Conservation (phyloP, 2,113 vertebrate species). For the Budorcas taxicolor region DNA sequence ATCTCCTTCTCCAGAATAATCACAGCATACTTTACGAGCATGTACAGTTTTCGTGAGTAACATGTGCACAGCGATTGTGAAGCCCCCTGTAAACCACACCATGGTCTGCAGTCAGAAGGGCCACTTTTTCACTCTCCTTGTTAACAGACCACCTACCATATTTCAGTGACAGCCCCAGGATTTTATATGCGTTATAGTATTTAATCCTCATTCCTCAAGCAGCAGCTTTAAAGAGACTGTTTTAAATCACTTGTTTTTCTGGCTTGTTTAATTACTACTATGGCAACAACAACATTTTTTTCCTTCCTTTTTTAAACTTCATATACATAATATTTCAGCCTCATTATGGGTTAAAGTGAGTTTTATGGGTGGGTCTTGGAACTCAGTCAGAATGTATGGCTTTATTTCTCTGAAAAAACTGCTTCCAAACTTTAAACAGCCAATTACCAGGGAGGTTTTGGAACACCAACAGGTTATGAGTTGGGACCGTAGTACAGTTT, state of each 20-base stretch:
- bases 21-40: neutral
- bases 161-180: neutral
- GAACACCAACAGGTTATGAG: neutral
- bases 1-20: neutral
- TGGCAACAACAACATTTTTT: slow-evolving; percentile 9
- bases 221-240: neutral
- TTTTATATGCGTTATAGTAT: neutral
- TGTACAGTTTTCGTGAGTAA: neutral
- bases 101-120: neutral
- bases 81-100: neutral
- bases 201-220: neutral
- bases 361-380: slow-evolving; percentile 34
- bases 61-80: neutral
- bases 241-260: slow-evolving; percentile 46
- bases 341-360: slow-evolving; percentile 47
- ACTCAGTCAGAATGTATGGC: slow-evolving; percentile 20
- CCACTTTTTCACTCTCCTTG: neutral
- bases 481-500: neutral
- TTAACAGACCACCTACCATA: neutral
- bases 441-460: neutral
- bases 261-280: slow-evolving; percentile 33
- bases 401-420: slow-evolving; percentile 30
- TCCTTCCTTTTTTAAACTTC: neutral
- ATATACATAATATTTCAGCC: slow-evolving; percentile 3
- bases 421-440: neutral